These are phyloP conservation scores for Chymomyza caudatula DNA, from an alignment of 2,888 invertebrate genomes.

Conservation along the genomic window DNA sequence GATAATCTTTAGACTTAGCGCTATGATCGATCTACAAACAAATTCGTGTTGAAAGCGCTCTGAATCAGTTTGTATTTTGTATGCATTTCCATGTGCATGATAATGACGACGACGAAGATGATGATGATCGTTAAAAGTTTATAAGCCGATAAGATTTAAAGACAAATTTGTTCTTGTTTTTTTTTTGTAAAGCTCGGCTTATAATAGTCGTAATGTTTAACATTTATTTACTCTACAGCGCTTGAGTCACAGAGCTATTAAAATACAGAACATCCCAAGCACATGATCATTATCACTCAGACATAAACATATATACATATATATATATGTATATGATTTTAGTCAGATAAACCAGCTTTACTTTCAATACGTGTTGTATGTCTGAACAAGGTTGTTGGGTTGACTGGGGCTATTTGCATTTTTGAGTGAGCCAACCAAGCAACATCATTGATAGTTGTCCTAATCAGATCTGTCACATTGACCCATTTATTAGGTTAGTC, in stretches of 20 bases:
- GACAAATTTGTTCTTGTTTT: neutral
- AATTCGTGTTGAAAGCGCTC: neutral
- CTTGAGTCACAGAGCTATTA: neutral
- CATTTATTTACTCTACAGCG: neutral
- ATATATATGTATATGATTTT: neutral
- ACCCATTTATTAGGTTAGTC: conserved; percentile 31
- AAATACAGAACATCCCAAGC: neutral
- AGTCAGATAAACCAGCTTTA: neutral
- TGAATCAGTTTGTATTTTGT: neutral
- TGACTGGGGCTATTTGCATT: conserved; percentile 42
- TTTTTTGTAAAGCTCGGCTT: neutral
- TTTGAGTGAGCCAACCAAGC: conserved; percentile 12
- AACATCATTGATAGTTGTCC: conserved; percentile 25
- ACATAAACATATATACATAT: neutral
- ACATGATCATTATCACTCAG: neutral
- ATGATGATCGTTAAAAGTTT: neutral
- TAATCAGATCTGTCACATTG: conserved; percentile 42
- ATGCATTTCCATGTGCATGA: neutral
- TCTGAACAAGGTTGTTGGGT: conserved; percentile 24
- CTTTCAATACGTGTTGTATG: neutral
- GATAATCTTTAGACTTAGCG: neutral
- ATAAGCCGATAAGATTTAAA: neutral
- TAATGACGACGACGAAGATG: neutral
- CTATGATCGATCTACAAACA: neutral
- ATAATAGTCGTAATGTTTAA: neutral